Conservation (phyloP, 1,140 invertebrate species). For the Meloidogyne exigua region DNA sequence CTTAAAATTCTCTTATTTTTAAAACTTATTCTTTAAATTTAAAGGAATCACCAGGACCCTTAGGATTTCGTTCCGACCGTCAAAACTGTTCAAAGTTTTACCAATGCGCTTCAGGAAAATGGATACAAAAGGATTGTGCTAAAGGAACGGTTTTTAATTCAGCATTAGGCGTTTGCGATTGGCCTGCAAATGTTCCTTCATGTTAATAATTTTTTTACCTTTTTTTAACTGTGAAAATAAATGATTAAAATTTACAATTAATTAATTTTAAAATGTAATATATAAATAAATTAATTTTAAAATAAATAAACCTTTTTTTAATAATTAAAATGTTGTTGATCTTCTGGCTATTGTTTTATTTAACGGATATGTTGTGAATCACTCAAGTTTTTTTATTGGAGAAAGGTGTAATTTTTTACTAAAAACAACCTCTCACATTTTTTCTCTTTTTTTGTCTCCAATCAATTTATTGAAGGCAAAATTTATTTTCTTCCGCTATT, state of each 20-base stretch:
- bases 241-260: not conserved
- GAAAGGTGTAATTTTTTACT: not conserved
- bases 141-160: conserved; percentile 51
- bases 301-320: too few species aligned
- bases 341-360: not conserved
- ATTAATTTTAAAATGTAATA: not conserved
- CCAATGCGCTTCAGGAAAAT: conserved; percentile 43
- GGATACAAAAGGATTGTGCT: conserved; percentile 44
- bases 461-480: not conserved
- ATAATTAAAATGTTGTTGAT: not conserved
- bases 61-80: conserved; percentile 26
- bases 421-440: not conserved
- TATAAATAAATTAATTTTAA: not conserved
- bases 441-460: not conserved
- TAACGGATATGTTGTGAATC: not conserved
- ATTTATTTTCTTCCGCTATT: not conserved
- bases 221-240: not conserved
- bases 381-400: not conserved
- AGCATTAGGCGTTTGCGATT: conserved; percentile 47
- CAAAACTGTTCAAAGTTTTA: conserved; percentile 29
- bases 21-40: too few species aligned
- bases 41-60: conserved; percentile 22
- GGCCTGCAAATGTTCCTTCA: conserved; percentile 50
- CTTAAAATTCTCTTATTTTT: too few species aligned
- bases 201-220: conserved; percentile 13